Conservation (phyloP, 2,797 vertebrate species). For the Helostoma temminkii region DNA sequence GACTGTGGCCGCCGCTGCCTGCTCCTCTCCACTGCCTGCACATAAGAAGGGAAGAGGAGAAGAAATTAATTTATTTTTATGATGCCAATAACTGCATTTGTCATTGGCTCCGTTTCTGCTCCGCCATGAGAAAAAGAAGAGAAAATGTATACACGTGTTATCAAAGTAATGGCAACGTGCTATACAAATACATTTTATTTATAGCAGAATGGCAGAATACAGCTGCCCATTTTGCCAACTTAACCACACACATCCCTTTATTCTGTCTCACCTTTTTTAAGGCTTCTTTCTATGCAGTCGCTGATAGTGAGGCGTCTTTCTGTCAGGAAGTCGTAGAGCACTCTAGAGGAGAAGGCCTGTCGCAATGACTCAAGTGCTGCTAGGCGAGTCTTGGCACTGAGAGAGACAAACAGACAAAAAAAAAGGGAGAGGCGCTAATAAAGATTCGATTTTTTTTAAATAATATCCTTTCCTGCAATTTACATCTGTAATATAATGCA, state of each 20-base stretch:
- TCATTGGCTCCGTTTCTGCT: conserved; percentile 82
- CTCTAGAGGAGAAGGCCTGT: conserved; percentile 87
- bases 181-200: not conserved
- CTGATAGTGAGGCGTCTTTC: conserved; percentile 89
- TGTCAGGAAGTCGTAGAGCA: conserved; percentile 88
- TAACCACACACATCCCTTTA: rapidly evolving
- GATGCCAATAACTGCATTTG: conserved; percentile 19
- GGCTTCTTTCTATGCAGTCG: conserved; percentile 92
- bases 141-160: too few species aligned
- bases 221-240: not conserved
- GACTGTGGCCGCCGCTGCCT: conserved; percentile 88
- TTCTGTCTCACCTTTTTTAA: conserved; percentile 79
- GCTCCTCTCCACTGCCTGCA: conserved; percentile 92
- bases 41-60: not conserved
- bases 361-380: conserved; percentile 89
- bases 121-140: conserved; percentile 70
- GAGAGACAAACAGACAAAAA: not conserved
- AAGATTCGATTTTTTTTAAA: rapidly evolving
- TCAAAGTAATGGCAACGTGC: not conserved
- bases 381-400: conserved; percentile 86
- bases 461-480: not conserved
- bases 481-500: not conserved
- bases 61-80: not conserved
- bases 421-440: not conserved
- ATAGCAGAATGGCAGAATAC: too few species aligned